phyloP scores from a whole-genome alignment of 1,140 invertebrate species.

The Tetramorium alpestre region DNA sequence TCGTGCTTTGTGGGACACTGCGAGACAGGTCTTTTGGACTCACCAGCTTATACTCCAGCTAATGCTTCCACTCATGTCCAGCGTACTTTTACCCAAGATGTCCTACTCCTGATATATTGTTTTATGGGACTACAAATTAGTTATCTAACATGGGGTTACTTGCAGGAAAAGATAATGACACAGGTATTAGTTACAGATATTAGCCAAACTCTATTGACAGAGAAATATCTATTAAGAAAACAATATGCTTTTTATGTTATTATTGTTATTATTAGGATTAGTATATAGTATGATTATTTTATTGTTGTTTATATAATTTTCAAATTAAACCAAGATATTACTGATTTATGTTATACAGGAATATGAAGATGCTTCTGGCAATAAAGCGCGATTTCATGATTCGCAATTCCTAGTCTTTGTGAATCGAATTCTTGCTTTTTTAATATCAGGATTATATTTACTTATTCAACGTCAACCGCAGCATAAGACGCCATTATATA shows the following conservation, averaged over 20 bases:
- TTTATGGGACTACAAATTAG: conserved; percentile 95
- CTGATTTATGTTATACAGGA: conserved; percentile 84
- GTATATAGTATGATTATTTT: not conserved
- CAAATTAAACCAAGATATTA: not conserved
- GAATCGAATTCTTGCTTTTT: conserved; percentile 95
- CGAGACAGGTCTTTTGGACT: conserved; percentile 82
- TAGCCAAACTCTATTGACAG: not conserved
- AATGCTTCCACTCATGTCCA: conserved; percentile 71
- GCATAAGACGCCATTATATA: conserved; percentile 95
- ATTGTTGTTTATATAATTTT: not conserved
- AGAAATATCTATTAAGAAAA: not conserved
- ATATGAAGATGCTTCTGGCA: conserved; percentile 88
- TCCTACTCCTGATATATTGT: conserved; percentile 90
- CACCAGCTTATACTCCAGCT: conserved; percentile 73
- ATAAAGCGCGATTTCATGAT: conserved; percentile 92
- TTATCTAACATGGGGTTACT: conserved; percentile 97
- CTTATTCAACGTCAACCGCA: conserved; percentile 89
- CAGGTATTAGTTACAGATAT: conserved; percentile 88
- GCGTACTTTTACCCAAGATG: conserved; percentile 86
- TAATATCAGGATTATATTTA: conserved; percentile 89
- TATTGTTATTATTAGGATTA: not conserved
- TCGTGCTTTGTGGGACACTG: conserved; percentile 89
- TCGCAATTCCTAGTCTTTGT: conserved; percentile 98
- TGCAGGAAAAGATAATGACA: conserved; percentile 98
- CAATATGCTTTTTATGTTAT: not conserved